Conservation (phyloP, 2,888 invertebrate species). For the Ptycholaimellus sp. region DNA sequence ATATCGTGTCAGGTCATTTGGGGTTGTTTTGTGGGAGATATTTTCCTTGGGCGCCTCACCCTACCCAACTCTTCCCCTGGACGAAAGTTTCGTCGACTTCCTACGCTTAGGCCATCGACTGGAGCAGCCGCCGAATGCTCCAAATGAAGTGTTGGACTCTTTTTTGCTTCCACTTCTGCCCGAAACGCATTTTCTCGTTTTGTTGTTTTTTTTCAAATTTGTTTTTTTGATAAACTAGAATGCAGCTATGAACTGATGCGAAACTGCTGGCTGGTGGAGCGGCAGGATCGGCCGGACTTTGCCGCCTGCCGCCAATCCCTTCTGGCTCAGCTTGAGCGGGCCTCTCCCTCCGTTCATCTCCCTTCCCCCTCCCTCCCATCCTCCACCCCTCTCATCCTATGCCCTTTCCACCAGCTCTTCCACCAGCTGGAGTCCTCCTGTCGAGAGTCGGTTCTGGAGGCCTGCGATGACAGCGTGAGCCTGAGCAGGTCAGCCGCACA, state of each 20-base stretch:
- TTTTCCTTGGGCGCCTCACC: constrained; percentile 88
- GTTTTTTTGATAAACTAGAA: not conserved
- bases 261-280: constrained; percentile 78
- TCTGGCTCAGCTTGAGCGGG: too few species aligned
- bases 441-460: too few species aligned
- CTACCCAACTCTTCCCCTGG: constrained; percentile 62
- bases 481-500: too few species aligned
- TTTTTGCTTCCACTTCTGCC: not conserved
- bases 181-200: not conserved
- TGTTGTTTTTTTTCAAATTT: not conserved
- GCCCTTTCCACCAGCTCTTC: too few species aligned
- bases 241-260: constrained; percentile 3
- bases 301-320: too few species aligned
- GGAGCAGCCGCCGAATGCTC: constrained; percentile 77
- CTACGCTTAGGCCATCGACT: constrained; percentile 70
- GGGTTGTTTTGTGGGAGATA: constrained; percentile 58
- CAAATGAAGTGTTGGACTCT: constrained; percentile 52
- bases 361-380: too few species aligned
- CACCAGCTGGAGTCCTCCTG: too few species aligned
- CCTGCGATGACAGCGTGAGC: too few species aligned
- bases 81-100: constrained; percentile 61
- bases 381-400: too few species aligned
- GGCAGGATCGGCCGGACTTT: constrained; percentile 52
- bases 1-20: not conserved
- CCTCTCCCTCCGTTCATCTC: too few species aligned